Percentiles rank a stretch among this genome's conserved stretches.
Conservation (phyloP, 1,140 invertebrate species). For the Melitaea cinxia region DNA sequence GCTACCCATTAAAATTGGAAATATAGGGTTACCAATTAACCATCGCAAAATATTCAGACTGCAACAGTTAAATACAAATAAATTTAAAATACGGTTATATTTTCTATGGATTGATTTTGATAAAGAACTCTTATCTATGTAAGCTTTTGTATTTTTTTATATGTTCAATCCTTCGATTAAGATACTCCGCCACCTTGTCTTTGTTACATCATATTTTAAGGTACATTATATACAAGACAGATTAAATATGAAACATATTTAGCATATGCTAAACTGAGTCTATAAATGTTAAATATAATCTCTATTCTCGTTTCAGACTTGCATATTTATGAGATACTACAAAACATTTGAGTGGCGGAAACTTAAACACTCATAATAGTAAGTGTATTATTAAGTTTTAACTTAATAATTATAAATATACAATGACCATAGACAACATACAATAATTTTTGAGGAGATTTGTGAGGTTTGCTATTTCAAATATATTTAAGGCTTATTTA, state of each 20-base stretch:
- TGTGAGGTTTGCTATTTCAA: no score
- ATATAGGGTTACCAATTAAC: constrained; percentile 54
- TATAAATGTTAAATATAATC: constrained; percentile 58
- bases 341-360: constrained; percentile 65
- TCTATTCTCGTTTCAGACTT: constrained; percentile 56
- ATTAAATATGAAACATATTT: no score
- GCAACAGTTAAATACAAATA: constrained; percentile 11
- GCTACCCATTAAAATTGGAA: constrained; percentile 38
- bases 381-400: constrained; percentile 32
- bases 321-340: constrained; percentile 69
- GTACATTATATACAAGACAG: no score
- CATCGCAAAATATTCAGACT: constrained; percentile 20
- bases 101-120: not conserved
- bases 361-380: constrained; percentile 56
- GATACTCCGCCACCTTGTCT: no score
- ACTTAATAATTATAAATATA: not conserved
- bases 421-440: no score
- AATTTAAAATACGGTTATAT: not conserved
- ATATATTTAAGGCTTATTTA: no score
- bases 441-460: no score
- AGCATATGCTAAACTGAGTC: constrained; percentile 27
- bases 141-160: not conserved
- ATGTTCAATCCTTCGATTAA: no score
- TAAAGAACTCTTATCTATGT: not conserved
- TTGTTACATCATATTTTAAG: no score